A percentile compares a stretch with the other conserved stretches of the same genome.
Evolutionary conservation across 2,113 vertebrate genomes (phyloP).

Genomic region (Brachirus orientalis): DNA sequence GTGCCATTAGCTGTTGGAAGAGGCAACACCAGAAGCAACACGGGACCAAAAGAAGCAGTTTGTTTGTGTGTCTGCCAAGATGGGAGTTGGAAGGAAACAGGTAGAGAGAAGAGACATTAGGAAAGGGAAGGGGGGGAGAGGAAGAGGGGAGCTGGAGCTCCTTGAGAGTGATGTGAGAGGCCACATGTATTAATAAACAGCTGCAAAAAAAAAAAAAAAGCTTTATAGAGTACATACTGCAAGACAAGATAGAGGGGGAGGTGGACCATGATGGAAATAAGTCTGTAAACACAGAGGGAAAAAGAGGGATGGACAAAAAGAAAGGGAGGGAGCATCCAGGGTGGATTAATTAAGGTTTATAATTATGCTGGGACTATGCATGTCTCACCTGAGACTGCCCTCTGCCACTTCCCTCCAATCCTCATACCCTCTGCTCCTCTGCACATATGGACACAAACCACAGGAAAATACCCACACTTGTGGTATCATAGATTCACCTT

Average conservation of each 20-base stretch:
- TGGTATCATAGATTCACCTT: slow-evolving; percentile 54
- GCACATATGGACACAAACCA: slow-evolving; percentile 64
- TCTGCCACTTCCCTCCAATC: slow-evolving; percentile 60
- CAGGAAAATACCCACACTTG: slow-evolving; percentile 61
- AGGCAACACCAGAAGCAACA: slow-evolving; percentile 68
- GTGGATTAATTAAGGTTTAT: slow-evolving; percentile 83
- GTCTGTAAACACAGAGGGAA: slow-evolving; percentile 55
- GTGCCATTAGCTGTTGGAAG: slow-evolving; percentile 58
- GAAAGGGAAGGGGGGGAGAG: slow-evolving; percentile 3
- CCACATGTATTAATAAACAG: slow-evolving; percentile 71
- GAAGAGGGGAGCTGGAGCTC: slow-evolving; percentile 34
- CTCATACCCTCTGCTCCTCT: slow-evolving; percentile 58
- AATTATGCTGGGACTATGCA: slow-evolving; percentile 77
- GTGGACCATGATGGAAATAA: slow-evolving; percentile 60
- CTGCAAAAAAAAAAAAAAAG: slow-evolving; percentile 65
- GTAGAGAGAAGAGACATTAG: slow-evolving; percentile 31
- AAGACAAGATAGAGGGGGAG: slow-evolving; percentile 61
- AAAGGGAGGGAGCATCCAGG: slow-evolving; percentile 54
- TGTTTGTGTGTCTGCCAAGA: slow-evolving; percentile 75
- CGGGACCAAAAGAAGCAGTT: slow-evolving; percentile 75
- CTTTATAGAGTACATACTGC: slow-evolving; percentile 43
- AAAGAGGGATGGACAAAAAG: slow-evolving; percentile 16
- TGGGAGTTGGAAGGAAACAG: slow-evolving; percentile 46
- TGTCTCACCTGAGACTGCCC: slow-evolving; percentile 74
- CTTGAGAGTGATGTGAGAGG: slow-evolving; percentile 69